Percentiles rank a stretch among this genome's conserved stretches.
These are phyloP conservation scores for Marmota monax DNA, from an alignment of 2,113 vertebrate species.

Conservation along the genomic window DNA sequence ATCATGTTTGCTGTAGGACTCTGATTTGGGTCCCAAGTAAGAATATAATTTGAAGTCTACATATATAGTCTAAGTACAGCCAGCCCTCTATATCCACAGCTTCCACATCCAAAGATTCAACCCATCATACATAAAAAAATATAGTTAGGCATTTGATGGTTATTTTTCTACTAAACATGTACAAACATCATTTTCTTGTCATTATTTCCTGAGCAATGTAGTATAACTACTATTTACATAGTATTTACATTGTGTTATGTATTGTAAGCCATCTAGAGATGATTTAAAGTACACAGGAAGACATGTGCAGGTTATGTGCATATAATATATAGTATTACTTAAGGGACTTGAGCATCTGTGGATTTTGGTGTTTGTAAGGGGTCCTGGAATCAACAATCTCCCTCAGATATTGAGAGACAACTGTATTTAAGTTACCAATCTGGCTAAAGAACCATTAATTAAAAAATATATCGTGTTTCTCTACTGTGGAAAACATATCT, in stretches of 20 bases:
- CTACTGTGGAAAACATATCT: neutral
- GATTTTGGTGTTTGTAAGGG: neutral
- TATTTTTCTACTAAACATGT: neutral
- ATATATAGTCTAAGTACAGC: neutral
- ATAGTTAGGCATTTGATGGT: neutral
- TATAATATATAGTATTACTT: neutral
- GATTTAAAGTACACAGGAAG: neutral
- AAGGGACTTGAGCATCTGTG: neutral
- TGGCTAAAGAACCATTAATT: neutral
- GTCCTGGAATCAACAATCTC: neutral
- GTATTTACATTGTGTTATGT: neutral
- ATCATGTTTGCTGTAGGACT: neutral
- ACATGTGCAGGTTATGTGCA: neutral
- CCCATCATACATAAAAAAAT: neutral
- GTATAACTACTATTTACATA: neutral
- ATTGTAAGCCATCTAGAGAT: neutral
- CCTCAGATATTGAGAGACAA: neutral
- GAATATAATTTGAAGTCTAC: neutral
- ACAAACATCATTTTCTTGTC: neutral
- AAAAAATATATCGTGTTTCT: neutral
- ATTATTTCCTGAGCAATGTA: neutral
- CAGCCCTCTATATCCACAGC: too few relatives aligned
- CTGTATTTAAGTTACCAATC: neutral
- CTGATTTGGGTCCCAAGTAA: neutral
- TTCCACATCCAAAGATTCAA: neutral